These are phyloP conservation scores for Ellobius talpinus DNA, from an alignment of 2,113 vertebrate species.

Conservation along the genomic window DNA sequence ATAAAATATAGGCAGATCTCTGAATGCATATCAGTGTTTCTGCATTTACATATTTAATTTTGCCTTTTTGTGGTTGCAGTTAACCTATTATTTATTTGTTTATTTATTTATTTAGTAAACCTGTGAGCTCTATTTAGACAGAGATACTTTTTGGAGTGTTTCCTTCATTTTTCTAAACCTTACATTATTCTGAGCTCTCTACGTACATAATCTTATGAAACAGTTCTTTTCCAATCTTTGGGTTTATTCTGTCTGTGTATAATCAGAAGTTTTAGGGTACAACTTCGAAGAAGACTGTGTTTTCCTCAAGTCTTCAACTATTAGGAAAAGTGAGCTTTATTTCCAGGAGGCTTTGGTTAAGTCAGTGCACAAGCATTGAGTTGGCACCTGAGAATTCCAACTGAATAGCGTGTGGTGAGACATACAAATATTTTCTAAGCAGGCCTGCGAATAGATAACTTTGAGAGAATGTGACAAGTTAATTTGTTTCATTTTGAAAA, in stretches of 20 bases:
- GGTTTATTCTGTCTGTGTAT: background rate
- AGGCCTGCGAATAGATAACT: background rate
- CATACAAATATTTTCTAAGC: background rate
- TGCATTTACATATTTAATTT: background rate
- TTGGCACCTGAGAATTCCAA: background rate
- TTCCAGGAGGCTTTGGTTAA: background rate
- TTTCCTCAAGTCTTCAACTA: background rate
- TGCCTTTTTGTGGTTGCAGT: background rate
- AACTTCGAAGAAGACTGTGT: background rate
- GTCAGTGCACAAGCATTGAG: background rate
- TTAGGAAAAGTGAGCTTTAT: background rate
- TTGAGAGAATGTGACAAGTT: background rate
- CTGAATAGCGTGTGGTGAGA: background rate
- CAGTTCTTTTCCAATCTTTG: background rate
- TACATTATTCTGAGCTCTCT: background rate
- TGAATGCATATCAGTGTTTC: background rate
- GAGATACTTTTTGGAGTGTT: background rate
- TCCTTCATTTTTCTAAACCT: background rate
- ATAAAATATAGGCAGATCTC: background rate
- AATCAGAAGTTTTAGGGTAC: background rate
- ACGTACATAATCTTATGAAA: background rate
- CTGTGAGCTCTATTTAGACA: background rate
- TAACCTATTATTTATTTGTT: background rate
- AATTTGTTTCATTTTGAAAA: constrained; percentile 50
- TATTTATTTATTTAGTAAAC: background rate